A percentile compares a stretch with the other conserved stretches of the same genome.
Evolutionary conservation across 2,888 invertebrate genomes (phyloP).

Genomic region (Nymphalis c-album): DNA sequence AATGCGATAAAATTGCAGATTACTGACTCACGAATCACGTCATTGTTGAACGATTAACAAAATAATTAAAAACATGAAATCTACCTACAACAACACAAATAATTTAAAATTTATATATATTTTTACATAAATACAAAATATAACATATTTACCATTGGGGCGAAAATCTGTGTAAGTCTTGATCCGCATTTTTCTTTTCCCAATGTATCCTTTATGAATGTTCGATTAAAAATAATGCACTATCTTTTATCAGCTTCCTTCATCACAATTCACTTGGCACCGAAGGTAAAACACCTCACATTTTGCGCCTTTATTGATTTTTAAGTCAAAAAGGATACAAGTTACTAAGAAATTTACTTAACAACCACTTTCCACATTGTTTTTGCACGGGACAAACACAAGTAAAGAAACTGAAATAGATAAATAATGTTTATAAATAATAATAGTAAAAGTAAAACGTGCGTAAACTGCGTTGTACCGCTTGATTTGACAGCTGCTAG

Average conservation of each 20-base stretch:
- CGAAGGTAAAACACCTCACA: constrained; percentile 67
- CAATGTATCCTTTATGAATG: constrained; percentile 79
- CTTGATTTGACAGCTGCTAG: constrained; percentile 79
- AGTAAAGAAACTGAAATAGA: constrained; percentile 78
- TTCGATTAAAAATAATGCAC: constrained; percentile 64
- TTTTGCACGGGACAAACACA: constrained; percentile 80
- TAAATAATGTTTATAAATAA: constrained; percentile 43
- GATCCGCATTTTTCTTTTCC: constrained; percentile 81
- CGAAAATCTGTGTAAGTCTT: constrained; percentile 74
- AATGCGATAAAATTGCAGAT: constrained; percentile 8
- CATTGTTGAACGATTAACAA: constrained; percentile 11
- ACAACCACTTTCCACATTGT: constrained; percentile 83
- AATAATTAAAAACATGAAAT: background rate
- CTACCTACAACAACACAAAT: constrained; percentile 2
- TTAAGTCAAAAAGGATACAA: constrained; percentile 77
- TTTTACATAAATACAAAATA: background rate
- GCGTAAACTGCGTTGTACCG: constrained; percentile 54
- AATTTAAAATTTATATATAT: background rate
- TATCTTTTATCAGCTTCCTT: constrained; percentile 63
- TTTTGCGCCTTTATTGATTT: constrained; percentile 67
- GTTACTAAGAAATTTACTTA: constrained; percentile 75
- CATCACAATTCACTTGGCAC: constrained; percentile 71
- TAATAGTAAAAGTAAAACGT: constrained; percentile 36
- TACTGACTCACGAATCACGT: constrained; percentile 13
- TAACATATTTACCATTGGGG: constrained; percentile 75